Evolutionary conservation across 1,140 invertebrate species (phyloP), one percentile per base, ranked within the genome.

Genomic region (Drosophila tropicalis): DNA sequence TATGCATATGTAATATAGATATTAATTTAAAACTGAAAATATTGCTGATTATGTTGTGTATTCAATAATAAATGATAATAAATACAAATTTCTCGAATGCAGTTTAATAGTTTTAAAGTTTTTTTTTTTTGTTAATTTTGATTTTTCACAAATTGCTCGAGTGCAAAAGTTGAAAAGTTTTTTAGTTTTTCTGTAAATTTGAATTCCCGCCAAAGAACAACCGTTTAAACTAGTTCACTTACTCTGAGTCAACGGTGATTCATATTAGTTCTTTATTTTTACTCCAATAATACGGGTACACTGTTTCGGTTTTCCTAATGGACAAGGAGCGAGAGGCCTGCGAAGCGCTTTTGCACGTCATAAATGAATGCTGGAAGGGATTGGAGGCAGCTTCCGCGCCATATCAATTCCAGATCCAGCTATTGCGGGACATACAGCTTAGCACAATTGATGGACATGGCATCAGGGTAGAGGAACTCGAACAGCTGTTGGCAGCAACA

Each of bases 311-410:
- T 6, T 17, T 15, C 55, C 67, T 66, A 55, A 81, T 82, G 81
- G 81, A 84, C 4, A 84, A 79, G 65, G 81, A 81, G 55, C 56
- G 22, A 15, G 61, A 80, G 60, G 67, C 47, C 15, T 68, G 69
- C 32, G 81, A 81, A n/a, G 56, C 10, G 40, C 66, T 84, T 29
- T 13, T 66, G 44, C 62, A 70, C 6, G 47, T 58, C 47, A 39
- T 79, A 64, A 60, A 73, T 39, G 41, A 13, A 32, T 36, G 60
- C 4, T 25, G 47, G n/a, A 62, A 19, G 13, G 25, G 41, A 47
- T 34, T 47, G n/a, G n/a, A 15, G 22, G 1, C 62, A 25, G 61
- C 63, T 9, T 57, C 64, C 7, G 61, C 7, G 13, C 39, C 44
- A 5, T 36, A 55, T 22, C 54, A 83, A 9, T 54, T 58, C 1